A percentile compares a stretch with the other conserved stretches of the same genome.
These are phyloP conservation scores for Nemotelus pantherinus DNA, from an alignment of 2,888 invertebrate genomes.

Conservation along the genomic window DNA sequence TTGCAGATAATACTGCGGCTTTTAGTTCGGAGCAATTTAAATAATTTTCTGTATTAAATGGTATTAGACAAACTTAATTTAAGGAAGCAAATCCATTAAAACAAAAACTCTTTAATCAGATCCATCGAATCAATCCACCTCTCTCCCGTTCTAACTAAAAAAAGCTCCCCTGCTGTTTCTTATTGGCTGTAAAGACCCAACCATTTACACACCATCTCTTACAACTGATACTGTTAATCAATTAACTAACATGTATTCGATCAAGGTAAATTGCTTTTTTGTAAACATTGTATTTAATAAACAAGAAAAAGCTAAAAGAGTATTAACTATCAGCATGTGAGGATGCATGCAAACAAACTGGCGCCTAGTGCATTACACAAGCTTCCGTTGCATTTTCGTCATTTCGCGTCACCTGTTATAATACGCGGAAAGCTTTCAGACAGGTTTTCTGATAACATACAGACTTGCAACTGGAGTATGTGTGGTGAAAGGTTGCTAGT, in stretches of 20 bases:
- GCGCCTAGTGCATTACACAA: not conserved
- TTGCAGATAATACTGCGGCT: too few species aligned
- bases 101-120: too few species aligned
- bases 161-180: too few species aligned
- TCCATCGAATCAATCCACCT: too few species aligned
- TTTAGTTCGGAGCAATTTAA: too few species aligned
- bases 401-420: not conserved
- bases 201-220: not conserved
- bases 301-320: not conserved
- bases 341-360: not conserved
- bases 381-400: not conserved
- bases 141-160: too few species aligned
- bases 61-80: too few species aligned
- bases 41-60: too few species aligned
- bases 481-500: constrained; percentile 7
- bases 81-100: too few species aligned
- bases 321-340: constrained; percentile 22
- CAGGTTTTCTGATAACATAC: constrained; percentile 5
- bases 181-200: too few species aligned
- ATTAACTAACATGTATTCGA: not conserved
- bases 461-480: not conserved
- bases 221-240: constrained; percentile 29
- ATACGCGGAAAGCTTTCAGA: not conserved
- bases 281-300: not conserved
- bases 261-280: constrained; percentile 28